Conservation (phyloP, 2,113 vertebrate species). For the Xiphophorus hellerii region DNA sequence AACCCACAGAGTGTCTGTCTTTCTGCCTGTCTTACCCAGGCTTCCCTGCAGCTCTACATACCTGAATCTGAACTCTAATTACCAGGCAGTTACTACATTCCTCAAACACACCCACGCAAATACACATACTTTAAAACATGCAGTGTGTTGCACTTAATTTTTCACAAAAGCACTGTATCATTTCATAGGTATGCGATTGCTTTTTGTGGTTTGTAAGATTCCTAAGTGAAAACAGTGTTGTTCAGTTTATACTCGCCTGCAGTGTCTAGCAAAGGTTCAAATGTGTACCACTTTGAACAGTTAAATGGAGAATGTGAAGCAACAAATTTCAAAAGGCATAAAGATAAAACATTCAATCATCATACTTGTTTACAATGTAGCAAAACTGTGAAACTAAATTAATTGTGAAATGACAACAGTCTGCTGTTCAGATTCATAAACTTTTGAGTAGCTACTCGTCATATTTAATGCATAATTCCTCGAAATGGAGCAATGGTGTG, state of each 20-base stretch:
- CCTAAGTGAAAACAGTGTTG: not conserved
- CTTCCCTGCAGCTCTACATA: conserved; percentile 65
- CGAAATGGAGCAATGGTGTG: not conserved
- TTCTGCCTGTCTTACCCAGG: conserved; percentile 40
- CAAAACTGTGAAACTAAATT: not conserved
- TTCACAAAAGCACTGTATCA: conserved; percentile 17
- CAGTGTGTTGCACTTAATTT: conserved; percentile 3
- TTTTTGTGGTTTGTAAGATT: conserved; percentile 36
- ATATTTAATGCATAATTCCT: not conserved
- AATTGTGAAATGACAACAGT: not conserved
- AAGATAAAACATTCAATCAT: no score
- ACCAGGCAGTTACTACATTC: conserved; percentile 68
- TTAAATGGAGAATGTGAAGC: not conserved
- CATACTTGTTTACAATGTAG: not conserved
- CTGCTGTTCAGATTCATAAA: not conserved
- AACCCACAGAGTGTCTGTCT: conserved; percentile 55
- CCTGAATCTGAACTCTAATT: conserved; percentile 71
- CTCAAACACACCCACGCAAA: conserved; percentile 57
- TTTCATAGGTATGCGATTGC: conserved; percentile 27
- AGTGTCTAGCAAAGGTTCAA: not conserved
- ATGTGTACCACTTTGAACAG: not conserved
- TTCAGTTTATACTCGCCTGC: not conserved
- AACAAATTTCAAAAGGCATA: not conserved
- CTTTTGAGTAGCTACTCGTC: not conserved
- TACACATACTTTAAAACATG: conserved; percentile 5